phyloP scores from a whole-genome alignment of 1,140 invertebrate species.

The Drosophila murphyi region DNA sequence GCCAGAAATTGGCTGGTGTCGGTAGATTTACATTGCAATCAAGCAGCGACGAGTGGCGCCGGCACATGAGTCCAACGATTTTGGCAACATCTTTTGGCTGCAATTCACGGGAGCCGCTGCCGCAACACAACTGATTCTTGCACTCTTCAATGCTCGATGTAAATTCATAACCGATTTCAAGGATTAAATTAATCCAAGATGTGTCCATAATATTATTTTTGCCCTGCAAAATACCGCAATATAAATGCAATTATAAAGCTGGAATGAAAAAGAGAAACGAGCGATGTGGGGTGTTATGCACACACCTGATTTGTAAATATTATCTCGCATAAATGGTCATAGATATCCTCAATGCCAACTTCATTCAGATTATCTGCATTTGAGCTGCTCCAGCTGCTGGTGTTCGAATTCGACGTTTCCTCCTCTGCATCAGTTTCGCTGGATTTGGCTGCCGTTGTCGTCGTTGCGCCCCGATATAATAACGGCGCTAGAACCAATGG shows the following conservation, averaged over 20 bases:
- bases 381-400: slow-evolving; percentile 61
- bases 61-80: slow-evolving; percentile 94
- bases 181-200: slow-evolving; percentile 92
- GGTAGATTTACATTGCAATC: slow-evolving; percentile 89
- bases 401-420: slow-evolving; percentile 53
- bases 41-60: slow-evolving; percentile 89
- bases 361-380: slow-evolving; percentile 73
- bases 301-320: slow-evolving; percentile 79
- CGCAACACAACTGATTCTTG: slow-evolving; percentile 91
- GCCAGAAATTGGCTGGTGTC: slow-evolving; percentile 87
- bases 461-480: slow-evolving; percentile 88
- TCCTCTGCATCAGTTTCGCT: slow-evolving; percentile 72
- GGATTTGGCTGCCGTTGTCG: slow-evolving; percentile 40
- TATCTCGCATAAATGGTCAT: slow-evolving; percentile 83
- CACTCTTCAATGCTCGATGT: slow-evolving; percentile 95
- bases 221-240: slow-evolving; percentile 57
- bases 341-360: slow-evolving; percentile 83
- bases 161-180: slow-evolving; percentile 95
- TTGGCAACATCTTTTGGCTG: slow-evolving; percentile 92
- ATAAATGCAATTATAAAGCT: not conserved
- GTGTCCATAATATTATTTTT: slow-evolving; percentile 88
- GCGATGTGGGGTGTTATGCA: not conserved
- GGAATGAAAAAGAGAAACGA: not conserved
- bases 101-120: slow-evolving; percentile 87
- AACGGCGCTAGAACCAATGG: slow-evolving; percentile 95